phyloP scores from a whole-genome alignment of 1,140 invertebrate species.

The Drosophila nigrodunni region DNA sequence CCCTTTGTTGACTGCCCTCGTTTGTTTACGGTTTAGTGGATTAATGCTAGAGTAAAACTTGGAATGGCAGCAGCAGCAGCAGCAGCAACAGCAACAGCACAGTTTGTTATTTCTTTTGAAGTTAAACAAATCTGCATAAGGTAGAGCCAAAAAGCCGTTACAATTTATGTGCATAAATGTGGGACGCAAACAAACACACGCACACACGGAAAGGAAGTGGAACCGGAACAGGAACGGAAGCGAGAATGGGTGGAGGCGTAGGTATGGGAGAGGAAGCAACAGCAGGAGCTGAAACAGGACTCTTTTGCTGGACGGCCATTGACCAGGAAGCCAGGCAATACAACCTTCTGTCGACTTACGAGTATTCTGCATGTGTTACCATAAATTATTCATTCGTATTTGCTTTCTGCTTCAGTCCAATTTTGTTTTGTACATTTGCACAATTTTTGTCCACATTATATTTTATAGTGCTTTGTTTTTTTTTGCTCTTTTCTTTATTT shows the following conservation, averaged over 20 bases:
- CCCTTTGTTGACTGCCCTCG: conserved; percentile 74
- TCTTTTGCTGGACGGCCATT: conserved; percentile 24
- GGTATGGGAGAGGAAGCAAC: neutral
- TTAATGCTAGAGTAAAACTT: conserved; percentile 61
- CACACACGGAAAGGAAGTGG: neutral
- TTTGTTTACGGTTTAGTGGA: conserved; percentile 82
- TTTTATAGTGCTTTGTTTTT: conserved; percentile 51
- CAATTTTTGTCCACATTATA: conserved; percentile 46
- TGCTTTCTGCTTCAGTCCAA: conserved; percentile 32
- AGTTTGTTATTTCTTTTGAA: conserved; percentile 78
- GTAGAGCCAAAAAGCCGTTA: conserved; percentile 67
- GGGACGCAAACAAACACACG: conserved; percentile 17
- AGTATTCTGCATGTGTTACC: conserved; percentile 50
- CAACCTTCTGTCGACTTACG: conserved; percentile 55
- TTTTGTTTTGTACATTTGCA: conserved; percentile 43
- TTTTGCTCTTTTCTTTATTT: conserved; percentile 3
- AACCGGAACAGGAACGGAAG: neutral
- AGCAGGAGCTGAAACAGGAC: conserved; percentile 1
- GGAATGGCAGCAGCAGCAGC: conserved; percentile 19
- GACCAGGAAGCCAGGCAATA: conserved; percentile 17
- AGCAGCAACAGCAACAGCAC: conserved; percentile 39
- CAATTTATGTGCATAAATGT: conserved; percentile 74
- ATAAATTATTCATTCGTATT: conserved; percentile 68
- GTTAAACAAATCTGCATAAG: conserved; percentile 81
- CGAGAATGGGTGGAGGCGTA: too few relatives aligned